Base-by-base conservation (phyloP, 2,797 vertebrate species). In the Simalia tracyae region DNA sequence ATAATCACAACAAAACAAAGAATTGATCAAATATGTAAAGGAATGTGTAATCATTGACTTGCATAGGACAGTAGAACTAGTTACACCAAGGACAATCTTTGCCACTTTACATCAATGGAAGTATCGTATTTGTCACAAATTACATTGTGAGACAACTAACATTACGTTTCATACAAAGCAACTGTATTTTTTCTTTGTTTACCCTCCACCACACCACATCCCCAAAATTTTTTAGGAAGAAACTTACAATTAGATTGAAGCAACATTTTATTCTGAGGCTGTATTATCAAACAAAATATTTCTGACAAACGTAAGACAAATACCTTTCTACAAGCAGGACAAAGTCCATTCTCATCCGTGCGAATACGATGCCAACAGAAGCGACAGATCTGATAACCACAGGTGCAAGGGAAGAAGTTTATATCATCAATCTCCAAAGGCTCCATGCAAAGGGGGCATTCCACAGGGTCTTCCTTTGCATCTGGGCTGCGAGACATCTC, bases 321-420 rank as follows among this genome's bases (percentile, higher is more conserved):
- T 97, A 99, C 99, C 98, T 99, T 99, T 98, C 99, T 99, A 97
- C 99, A 99, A 96, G 99, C 99, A 94, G 99, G 99, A 97, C 99
- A 99, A 96, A 99, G 99, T 94, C 99, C 99, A 90, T 99, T 99
- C 97, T 99, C 99, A 95, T 99, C 99, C 98, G 99, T 99, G 97
- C 99, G 99, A 96, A 99, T 99, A 97, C 99, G 98, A 96, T 99
- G 99, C 99, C 99, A 99, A 98, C 99, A 99, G 97, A 99, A 99
- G 96, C 99, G 98, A 97, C 99, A 99, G 95, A 99, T 99, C 98
- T 99, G 99, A 97, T 99, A 99, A 97, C 99, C 99, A 96, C 99
- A 99, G 97, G 99, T 99, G 98, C 99, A 99, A 95, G 99, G 99
- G 96, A 99, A 99, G 97, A 99, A 99, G 98, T 99, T 99, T 98